These are phyloP conservation scores for Drosophila kanapiae DNA, from an alignment of 1,140 invertebrate species.

Conservation along the genomic window DNA sequence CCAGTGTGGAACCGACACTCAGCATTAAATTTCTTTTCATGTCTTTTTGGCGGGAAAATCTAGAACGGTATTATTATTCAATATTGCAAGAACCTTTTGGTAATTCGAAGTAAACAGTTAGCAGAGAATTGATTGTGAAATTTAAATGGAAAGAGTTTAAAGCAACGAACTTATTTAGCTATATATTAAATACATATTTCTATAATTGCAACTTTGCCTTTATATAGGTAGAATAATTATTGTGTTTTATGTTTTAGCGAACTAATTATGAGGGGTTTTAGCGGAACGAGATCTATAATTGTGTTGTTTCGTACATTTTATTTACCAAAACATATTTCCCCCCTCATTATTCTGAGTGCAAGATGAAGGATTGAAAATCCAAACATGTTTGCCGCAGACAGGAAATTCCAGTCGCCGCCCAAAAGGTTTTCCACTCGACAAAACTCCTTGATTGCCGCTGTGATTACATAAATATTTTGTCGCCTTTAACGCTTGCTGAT, in stretches of 20 bases:
- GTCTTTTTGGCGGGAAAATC: no score
- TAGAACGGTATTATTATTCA: neutral
- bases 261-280: no score
- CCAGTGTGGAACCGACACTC: constrained; percentile 10
- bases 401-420: constrained; percentile 19
- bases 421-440: constrained; percentile 1
- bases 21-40: neutral
- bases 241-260: no score
- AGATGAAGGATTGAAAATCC: neutral
- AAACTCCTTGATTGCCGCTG: neutral
- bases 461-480: constrained; percentile 7
- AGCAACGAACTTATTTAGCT: no score
- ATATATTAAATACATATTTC: no score
- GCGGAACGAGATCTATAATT: no score
- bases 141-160: no score
- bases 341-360: neutral
- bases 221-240: no score
- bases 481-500: neutral
- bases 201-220: no score
- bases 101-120: neutral
- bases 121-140: no score
- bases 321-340: neutral
- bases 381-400: neutral
- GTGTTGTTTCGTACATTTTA: neutral
- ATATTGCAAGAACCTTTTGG: neutral